Conservation (phyloP, 2,797 vertebrate genomes). For the Tamandua tetradactyla region DNA sequence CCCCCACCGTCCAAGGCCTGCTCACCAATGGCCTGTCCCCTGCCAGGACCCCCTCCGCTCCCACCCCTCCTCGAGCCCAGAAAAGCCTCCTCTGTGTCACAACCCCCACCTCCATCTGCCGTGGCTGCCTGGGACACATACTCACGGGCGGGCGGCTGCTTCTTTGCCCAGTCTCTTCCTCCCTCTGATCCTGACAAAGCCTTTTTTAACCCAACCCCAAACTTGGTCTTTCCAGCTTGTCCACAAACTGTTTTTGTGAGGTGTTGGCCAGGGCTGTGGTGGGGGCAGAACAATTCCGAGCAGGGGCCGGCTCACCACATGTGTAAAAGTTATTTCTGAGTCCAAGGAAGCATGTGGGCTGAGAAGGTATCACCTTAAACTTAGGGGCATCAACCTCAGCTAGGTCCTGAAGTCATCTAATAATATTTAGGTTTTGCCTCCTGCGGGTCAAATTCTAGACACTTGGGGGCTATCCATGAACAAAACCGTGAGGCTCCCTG, state of each 20-base stretch:
- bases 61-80: not conserved
- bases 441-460: not conserved
- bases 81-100: not conserved
- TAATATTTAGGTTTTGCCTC: not conserved
- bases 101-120: too few relatives aligned
- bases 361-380: not conserved
- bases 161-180: not conserved
- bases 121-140: not conserved
- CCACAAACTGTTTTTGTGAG: not conserved
- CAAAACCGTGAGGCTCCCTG: not conserved
- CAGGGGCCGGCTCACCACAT: not conserved
- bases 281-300: not conserved
- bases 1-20: not conserved
- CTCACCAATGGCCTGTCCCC: not conserved
- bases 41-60: not conserved
- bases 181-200: not conserved
- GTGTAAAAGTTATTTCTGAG: not conserved
- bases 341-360: not conserved
- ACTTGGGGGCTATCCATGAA: not conserved
- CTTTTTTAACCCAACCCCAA: not conserved
- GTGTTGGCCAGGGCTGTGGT: not conserved
- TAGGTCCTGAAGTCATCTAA: not conserved
- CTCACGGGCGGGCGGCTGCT: not conserved
- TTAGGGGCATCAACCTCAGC: accelerated
- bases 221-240: not conserved